Base-by-base conservation (phyloP, 2,113 vertebrate genomes). In the Rhegmatorhina hoffmannsi region DNA sequence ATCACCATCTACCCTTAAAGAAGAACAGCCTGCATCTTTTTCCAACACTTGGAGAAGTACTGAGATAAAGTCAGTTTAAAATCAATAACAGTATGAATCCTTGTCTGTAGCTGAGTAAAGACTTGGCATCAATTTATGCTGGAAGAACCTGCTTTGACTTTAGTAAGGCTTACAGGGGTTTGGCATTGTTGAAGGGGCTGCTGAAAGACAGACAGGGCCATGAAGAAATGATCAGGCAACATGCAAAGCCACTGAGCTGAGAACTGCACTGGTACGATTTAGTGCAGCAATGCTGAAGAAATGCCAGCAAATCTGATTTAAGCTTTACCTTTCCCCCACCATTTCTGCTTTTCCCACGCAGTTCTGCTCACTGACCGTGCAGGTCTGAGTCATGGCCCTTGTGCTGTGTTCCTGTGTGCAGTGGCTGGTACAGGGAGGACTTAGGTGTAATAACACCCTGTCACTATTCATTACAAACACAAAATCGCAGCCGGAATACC, bases 381-480 rank as follows among this genome's bases (percentile, higher is more conserved):
- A 46, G n/a, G 28, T 75, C 80, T 68, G 67, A 70, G 56, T 33
- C 84, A 73, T 0, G 0, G 52, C 50, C 68, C 23, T 29, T 72
- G 34, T 74, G 40, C 86, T 46, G 6, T 44, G 58, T 5, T 79
- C 73, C 74, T 80, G 58, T 83, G 69, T 55, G 19, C 52, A 16
- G 60, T 82, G 80, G 34, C 67, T 82, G 53, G 70, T 62, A 86
- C 62, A 43, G 31, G 64, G 63, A 84, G 29, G 59, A 59, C n/a
- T 93, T 94, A 80, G 68, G 83, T 95, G 90, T 80, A 92, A 94
- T 82, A 91, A 95, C 92, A 93, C 19, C n/a, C 49, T 4, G 5
- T 86, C 92, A 80, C 55, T 83, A 66, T 50, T 83, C 79, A 86
- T 90, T 86, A 80, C 2, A 2, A 66, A 58, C 79, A 69, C 40